Conservation (phyloP, 1,140 invertebrate genomes). For the Colletes latitarsis region DNA sequence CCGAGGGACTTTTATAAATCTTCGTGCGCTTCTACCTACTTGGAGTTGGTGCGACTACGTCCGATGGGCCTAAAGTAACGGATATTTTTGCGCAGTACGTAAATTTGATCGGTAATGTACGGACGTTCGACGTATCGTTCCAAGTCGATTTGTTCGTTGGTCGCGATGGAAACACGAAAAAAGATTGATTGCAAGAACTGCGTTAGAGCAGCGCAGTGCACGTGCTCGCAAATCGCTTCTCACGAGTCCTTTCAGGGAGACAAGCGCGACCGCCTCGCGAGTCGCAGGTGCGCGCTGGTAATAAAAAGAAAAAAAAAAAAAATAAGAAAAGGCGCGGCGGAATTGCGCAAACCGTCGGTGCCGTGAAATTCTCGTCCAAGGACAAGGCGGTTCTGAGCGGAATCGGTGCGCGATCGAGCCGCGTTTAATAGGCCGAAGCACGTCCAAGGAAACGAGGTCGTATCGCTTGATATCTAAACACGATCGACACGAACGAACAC, state of each 20-base stretch:
- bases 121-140: too few species aligned
- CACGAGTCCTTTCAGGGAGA: neutral
- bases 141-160: too few species aligned
- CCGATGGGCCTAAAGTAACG: too few species aligned
- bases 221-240: slow-evolving; percentile 25
- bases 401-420: slow-evolving; percentile 26
- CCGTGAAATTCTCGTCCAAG: slow-evolving; percentile 58
- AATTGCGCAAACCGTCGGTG: slow-evolving; percentile 46
- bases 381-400: slow-evolving; percentile 47
- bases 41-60: neutral
- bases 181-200: neutral
- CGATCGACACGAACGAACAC: slow-evolving; percentile 8
- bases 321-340: slow-evolving; percentile 11
- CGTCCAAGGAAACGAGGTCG: slow-evolving; percentile 37
- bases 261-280: neutral
- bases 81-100: too few species aligned
- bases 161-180: too few species aligned
- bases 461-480: slow-evolving; percentile 36
- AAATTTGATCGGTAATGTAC: too few species aligned
- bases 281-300: slow-evolving; percentile 30
- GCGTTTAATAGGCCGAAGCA: slow-evolving; percentile 33
- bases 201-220: slow-evolving; percentile 3
- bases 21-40: neutral
- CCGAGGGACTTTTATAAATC: neutral
- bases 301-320: neutral